Base-by-base conservation (phyloP, 2,113 vertebrate genomes). In the Apus apus region DNA sequence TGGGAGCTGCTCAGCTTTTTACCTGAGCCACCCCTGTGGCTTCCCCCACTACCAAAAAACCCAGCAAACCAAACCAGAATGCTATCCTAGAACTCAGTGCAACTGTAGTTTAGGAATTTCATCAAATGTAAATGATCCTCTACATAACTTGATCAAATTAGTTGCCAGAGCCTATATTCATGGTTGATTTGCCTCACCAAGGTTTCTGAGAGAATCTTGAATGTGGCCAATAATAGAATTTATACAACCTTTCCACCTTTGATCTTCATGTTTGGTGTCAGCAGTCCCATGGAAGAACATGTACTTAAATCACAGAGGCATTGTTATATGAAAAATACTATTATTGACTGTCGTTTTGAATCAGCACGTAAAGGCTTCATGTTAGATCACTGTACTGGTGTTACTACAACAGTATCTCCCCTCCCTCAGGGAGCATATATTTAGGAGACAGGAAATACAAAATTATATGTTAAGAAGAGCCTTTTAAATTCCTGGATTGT, bases 401-500 rank as follows among this genome's bases (percentile, higher is more conserved):
- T 86, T 68, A 76, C 26, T 75, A 50, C 34, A 89, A 67, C 93
- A 87, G 72, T 82, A 70, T 77, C 62, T 78, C 64, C 48, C 13
- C 7, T 93, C 64, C 78, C 48, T 93, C 45, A 43, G 61, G 67
- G 48, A 90, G 18, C 11, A 15, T 71, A n/a, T 84, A 68, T 88
- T 91, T 71, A 93, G 48, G 43, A 80, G 15, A 68, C 16, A 72
- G 51, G 57, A 77, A 93, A 86, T 60, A 80, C 13, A 71, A 74
- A 72, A 64, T 51, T 62, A 8, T 48, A 15, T 72, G 5, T 72
- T 53, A 53, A 58, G 32, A 60, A 77, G 4, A 71, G 48, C 23
- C 34, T 92, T 93, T 88, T 80, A 4, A 94, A 77, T 57, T 90
- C 53, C 60, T 90, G 82, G 68, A 54, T 74, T 93, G 43, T 57